phyloP scores from a whole-genome alignment of 2,888 invertebrate species.

The Pristionchus exspectatus region DNA sequence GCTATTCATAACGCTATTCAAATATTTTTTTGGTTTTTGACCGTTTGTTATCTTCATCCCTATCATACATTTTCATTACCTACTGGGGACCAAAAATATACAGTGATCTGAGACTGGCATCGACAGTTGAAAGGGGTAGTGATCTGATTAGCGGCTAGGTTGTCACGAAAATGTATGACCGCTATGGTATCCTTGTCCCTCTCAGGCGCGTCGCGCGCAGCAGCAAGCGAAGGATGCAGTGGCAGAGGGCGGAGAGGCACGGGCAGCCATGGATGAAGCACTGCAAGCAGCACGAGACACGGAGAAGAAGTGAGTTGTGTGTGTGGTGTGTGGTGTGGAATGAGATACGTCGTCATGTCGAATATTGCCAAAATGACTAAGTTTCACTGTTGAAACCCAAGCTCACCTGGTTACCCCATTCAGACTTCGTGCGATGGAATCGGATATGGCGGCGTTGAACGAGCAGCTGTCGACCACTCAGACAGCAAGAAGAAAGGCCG shows the following conservation, averaged over 20 bases:
- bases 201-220: conserved; percentile 48
- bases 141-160: too few relatives aligned
- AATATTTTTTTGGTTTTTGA: not conserved
- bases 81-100: too few relatives aligned
- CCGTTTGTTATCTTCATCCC: not conserved
- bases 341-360: not conserved
- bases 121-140: too few relatives aligned
- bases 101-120: too few relatives aligned
- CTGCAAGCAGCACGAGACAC: conserved; percentile 62
- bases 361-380: too few relatives aligned
- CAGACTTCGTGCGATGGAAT: conserved; percentile 56
- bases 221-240: conserved; percentile 55
- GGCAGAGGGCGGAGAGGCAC: conserved; percentile 61
- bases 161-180: not conserved
- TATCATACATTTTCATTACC: too few relatives aligned
- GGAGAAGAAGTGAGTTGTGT: conserved; percentile 60
- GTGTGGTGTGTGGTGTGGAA: not conserved
- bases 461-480: conserved; percentile 56
- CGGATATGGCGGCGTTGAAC: conserved; percentile 58
- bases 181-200: not conserved
- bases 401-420: not conserved
- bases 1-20: too few relatives aligned
- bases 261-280: conserved; percentile 65
- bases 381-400: not conserved
- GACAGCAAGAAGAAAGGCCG: conserved; percentile 58